Percentiles rank a stretch among this genome's conserved stretches.
phyloP scores from a whole-genome alignment of 2,113 vertebrate species.

The Rhinichthys klamathensis region DNA sequence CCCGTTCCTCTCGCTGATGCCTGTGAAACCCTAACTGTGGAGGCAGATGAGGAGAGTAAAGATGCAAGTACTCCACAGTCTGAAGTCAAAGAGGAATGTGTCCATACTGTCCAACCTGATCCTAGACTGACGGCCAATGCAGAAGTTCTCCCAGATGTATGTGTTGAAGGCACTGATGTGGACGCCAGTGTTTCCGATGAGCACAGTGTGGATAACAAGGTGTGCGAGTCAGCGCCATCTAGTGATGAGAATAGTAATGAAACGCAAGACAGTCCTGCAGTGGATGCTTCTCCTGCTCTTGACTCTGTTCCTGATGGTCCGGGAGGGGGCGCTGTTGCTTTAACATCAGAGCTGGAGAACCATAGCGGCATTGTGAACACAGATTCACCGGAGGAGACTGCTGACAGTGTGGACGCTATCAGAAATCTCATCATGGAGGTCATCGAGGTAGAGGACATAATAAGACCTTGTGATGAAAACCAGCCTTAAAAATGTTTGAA shows the following conservation, averaged over 20 bases:
- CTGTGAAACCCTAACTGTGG: not conserved
- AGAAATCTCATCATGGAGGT: constrained; percentile 70
- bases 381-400: constrained; percentile 30
- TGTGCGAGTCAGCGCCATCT: constrained; percentile 5
- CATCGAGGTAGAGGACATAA: constrained; percentile 64
- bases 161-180: constrained; percentile 17
- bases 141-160: constrained; percentile 18
- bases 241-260: not conserved
- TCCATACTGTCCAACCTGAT: constrained; percentile 34
- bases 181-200: not conserved
- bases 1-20: constrained; percentile 2
- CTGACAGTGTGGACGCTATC: constrained; percentile 64
- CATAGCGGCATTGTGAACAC: not conserved
- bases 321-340: constrained; percentile 35
- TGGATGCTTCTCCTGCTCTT: not conserved
- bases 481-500: not conserved
- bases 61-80: not conserved
- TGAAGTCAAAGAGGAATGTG: constrained; percentile 21
- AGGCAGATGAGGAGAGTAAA: not conserved
- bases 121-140: not conserved
- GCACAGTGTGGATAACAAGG: not conserved
- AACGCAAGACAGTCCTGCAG: not conserved
- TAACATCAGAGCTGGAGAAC: constrained; percentile 18
- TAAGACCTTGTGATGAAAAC: constrained; percentile 41
- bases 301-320: constrained; percentile 36